These are phyloP conservation scores for Platerodrilus igneus DNA, from an alignment of 2,888 invertebrate genomes.

Conservation along the genomic window DNA sequence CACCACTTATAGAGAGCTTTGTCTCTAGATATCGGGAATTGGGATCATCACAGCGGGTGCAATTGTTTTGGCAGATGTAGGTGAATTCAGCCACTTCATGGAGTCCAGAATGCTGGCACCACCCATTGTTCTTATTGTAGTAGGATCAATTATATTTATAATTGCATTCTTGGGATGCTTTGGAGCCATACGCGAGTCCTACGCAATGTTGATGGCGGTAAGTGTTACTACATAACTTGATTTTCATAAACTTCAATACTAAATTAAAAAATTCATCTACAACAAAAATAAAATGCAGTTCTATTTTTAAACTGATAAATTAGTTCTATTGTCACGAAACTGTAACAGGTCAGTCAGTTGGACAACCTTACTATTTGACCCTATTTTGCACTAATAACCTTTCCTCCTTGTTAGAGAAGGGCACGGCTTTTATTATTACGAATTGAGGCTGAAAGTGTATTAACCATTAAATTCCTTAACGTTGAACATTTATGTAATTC, in stretches of 20 bases:
- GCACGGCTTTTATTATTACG: too few species aligned
- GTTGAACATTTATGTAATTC: too few species aligned
- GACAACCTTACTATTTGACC: too few species aligned
- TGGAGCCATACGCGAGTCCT: constrained; percentile 86
- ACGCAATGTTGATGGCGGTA: constrained; percentile 80
- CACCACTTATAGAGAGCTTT: constrained; percentile 6
- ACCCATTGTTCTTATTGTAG: constrained; percentile 77
- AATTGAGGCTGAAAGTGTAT: too few species aligned
- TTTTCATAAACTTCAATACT: background rate
- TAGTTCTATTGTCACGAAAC: too few species aligned
- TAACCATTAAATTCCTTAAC: too few species aligned
- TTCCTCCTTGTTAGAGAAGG: too few species aligned
- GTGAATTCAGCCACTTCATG: constrained; percentile 72
- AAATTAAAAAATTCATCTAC: background rate
- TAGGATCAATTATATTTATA: constrained; percentile 79
- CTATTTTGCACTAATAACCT: too few species aligned
- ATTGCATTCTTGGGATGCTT: constrained; percentile 89
- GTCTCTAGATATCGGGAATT: constrained; percentile 53
- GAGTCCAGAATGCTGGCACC: constrained; percentile 75
- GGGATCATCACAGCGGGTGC: constrained; percentile 71
- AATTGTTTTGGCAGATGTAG: constrained; percentile 66
- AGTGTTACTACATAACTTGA: constrained; percentile 41
- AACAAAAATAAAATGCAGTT: background rate
- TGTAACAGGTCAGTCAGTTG: too few species aligned
- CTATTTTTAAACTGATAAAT: too few species aligned